Evolutionary conservation across 2,113 vertebrate species (phyloP).

Genomic region (Oryzias javanicus): DNA sequence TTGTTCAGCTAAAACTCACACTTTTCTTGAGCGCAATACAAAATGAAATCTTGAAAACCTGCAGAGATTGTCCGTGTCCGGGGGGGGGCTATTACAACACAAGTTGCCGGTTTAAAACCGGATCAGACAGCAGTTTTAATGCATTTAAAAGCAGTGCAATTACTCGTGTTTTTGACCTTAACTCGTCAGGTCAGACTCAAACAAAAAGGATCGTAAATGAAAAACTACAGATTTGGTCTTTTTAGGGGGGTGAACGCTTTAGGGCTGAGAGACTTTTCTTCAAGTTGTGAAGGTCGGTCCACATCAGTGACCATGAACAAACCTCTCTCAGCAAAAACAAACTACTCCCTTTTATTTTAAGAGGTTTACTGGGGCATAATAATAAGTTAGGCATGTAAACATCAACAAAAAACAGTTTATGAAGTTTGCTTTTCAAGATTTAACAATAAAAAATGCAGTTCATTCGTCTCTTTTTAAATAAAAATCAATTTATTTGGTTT

Average conservation of each 20-base stretch:
- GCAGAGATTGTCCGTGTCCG: no score
- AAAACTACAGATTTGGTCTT: constrained; percentile 8
- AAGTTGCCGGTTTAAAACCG: no score
- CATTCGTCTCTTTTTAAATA: not conserved
- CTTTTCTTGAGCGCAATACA: no score
- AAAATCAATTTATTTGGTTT: constrained; percentile 8
- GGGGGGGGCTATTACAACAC: no score
- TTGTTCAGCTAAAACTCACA: constrained; percentile 20
- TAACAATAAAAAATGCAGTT: constrained; percentile 6
- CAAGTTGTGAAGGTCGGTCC: constrained; percentile 55
- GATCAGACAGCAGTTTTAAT: not conserved
- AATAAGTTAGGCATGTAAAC: not conserved
- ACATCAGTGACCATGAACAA: constrained; percentile 36
- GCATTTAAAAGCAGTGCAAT: not conserved
- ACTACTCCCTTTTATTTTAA: not conserved
- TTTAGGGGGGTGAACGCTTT: not conserved
- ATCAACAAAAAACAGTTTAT: not conserved
- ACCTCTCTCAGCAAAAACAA: constrained; percentile 7
- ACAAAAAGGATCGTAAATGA: not conserved
- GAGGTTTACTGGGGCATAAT: not conserved
- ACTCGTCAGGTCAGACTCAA: not conserved
- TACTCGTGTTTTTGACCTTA: not conserved
- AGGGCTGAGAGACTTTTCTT: constrained; percentile 19
- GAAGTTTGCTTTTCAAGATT: not conserved
- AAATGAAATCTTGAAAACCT: no score